Base-by-base conservation (phyloP, 2,888 invertebrate genomes). In the Thera obeliscata region DNA sequence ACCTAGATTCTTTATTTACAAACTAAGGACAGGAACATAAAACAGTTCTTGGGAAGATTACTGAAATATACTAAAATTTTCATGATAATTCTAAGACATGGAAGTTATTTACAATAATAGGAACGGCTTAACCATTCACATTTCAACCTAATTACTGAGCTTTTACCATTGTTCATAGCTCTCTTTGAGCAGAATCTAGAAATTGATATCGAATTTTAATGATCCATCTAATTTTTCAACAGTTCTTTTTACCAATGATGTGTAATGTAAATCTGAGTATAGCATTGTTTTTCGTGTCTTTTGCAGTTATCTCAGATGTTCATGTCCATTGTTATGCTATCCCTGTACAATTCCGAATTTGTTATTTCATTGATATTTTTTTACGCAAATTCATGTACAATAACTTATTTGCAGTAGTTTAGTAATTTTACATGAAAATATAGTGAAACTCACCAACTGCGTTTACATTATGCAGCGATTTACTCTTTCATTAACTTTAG, bases 321-420 rank as follows among this genome's bases (percentile, higher is more conserved):
- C 35, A 52, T 63, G 57, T 52, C 52, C 64, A 64, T 48, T 56
- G 38, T 84, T 87, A 87, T 80, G 80, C 82, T 89, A 90, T 93
- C 93, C 93, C 93, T 93, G 93, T 93, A 93, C 90, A 88, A 84
- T 90, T 91, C 93, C 93, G 93, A 93, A 93, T 93, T 93, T 93
- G 93, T 91, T 74, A 69, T 57, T 74, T 74, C 61, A 71, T 56
- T 63, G 67, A 65, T 70, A 73, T 62, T 55, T 63, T 71, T 2
- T 60, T 63, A 68, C 59, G 58, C 56, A 59, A 62, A 69, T 66
- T 70, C 67, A 70, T 72, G 68, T 65, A 63, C 50, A 66, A 70
- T 66, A 63, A 38, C 56, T 61, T 59, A 58, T 59, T 54, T 48
- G 57, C 52, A 58, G 46, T 38, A 46, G 43, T 7, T 22, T 43